These are phyloP conservation scores for Limnephilus marmoratus DNA, from an alignment of 2,888 invertebrate genomes.

Conservation along the genomic window DNA sequence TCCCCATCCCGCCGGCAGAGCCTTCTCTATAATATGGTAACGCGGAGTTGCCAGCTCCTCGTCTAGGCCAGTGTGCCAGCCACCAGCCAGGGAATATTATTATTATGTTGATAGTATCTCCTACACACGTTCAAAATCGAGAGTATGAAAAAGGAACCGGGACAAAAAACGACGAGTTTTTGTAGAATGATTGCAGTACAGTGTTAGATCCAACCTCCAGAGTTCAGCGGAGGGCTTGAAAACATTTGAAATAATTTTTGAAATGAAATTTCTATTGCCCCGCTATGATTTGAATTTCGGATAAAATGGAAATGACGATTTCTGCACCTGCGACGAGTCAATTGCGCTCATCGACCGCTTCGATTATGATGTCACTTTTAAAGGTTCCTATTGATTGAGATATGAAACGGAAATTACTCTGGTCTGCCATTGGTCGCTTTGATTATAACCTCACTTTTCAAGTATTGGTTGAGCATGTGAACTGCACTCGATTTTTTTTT, in stretches of 20 bases:
- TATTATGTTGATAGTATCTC: conserved; percentile 13
- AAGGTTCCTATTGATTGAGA: no score
- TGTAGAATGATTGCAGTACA: conserved; percentile 54
- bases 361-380: no score
- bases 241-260: background rate
- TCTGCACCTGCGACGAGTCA: no score
- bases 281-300: no score
- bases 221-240: background rate
- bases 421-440: no score
- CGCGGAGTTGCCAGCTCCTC: conserved; percentile 54
- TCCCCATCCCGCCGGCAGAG: conserved; percentile 6
- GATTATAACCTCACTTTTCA: no score
- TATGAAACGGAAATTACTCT: no score
- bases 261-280: no score
- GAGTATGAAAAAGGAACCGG: conserved; percentile 42
- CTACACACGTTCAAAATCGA: conserved; percentile 37
- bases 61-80: conserved; percentile 56
- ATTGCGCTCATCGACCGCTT: no score
- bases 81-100: conserved; percentile 26
- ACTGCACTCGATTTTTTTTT: no score
- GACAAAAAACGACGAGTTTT: conserved; percentile 47
- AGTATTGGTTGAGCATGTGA: no score
- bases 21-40: background rate
- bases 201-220: background rate
- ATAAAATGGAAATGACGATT: no score